Percentiles rank a stretch among this genome's conserved stretches.
Evolutionary conservation across 2,888 invertebrate genomes (phyloP).

Genomic region (Parnassius apollo): DNA sequence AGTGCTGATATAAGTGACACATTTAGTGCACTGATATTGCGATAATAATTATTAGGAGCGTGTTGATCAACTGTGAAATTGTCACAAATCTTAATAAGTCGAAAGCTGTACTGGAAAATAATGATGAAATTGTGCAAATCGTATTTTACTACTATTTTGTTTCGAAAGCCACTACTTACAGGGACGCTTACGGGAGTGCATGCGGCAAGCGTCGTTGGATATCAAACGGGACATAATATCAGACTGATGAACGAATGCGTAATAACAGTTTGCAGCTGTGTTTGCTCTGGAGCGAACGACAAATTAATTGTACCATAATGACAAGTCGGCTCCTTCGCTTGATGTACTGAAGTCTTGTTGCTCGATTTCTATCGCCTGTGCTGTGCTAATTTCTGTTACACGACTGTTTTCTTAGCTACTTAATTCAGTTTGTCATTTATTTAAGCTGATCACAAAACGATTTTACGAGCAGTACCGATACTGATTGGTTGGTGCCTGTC

Average conservation of each 20-base stretch:
- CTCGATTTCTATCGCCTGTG: slow-evolving; percentile 42
- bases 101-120: slow-evolving; percentile 9
- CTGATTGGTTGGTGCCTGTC: neutral
- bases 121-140: slow-evolving; percentile 1
- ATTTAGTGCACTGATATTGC: slow-evolving; percentile 9
- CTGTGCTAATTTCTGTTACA: slow-evolving; percentile 19
- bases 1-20: slow-evolving; percentile 7
- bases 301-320: slow-evolving; percentile 68
- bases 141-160: slow-evolving; percentile 3
- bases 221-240: slow-evolving; percentile 24
- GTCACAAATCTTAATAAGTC: slow-evolving; percentile 24
- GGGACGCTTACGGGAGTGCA: slow-evolving; percentile 6
- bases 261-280: slow-evolving; percentile 47
- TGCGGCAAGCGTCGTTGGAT: slow-evolving; percentile 23
- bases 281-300: slow-evolving; percentile 55
- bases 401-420: slow-evolving; percentile 14
- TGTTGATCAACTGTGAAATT: slow-evolving; percentile 17
- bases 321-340: slow-evolving; percentile 50
- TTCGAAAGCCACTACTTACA: slow-evolving; percentile 14
- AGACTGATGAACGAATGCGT: slow-evolving; percentile 28
- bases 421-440: slow-evolving; percentile 22
- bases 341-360: slow-evolving; percentile 39
- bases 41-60: slow-evolving; percentile 17
- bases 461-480: slow-evolving; percentile 6
- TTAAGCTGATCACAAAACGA: slow-evolving; percentile 9